phyloP scores from a whole-genome alignment of 2,797 vertebrate species.

The Etheostoma perlongum region DNA sequence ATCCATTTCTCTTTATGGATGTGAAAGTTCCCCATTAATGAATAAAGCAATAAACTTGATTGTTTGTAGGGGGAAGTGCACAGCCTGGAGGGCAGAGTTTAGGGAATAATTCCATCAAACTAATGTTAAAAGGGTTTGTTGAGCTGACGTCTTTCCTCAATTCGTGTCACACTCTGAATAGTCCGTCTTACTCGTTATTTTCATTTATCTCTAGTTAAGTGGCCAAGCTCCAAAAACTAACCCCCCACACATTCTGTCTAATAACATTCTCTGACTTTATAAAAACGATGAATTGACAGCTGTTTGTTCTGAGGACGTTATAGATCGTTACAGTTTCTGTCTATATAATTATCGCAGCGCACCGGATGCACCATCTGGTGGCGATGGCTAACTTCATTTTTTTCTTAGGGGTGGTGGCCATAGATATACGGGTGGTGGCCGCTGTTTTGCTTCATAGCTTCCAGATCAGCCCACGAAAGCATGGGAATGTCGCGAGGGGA shows the following conservation, averaged over 20 bases:
- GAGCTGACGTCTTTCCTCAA: slow-evolving; percentile 41
- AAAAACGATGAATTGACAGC: fast-evolving
- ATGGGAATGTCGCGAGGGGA: slow-evolving; percentile 77
- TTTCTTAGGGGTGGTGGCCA: slow-evolving; percentile 82
- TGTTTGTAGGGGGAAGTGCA: too few relatives aligned
- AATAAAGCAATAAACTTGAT: neutral
- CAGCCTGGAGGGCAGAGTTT: neutral
- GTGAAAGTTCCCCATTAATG: neutral
- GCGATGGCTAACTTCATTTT: slow-evolving; percentile 47
- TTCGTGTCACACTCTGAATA: slow-evolving; percentile 59
- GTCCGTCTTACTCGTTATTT: slow-evolving; percentile 22
- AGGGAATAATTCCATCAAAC: neutral
- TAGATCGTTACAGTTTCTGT: slow-evolving; percentile 2
- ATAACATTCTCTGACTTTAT: fast-evolving
- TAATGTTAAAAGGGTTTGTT: too few relatives aligned
- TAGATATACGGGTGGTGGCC: slow-evolving; percentile 78
- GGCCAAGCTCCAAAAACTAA: fast-evolving
- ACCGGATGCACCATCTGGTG: slow-evolving; percentile 67
- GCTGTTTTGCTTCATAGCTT: slow-evolving; percentile 77
- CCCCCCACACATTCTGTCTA: fast-evolving
- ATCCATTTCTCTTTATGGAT: neutral
- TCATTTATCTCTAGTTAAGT: neutral
- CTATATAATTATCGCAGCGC: neutral
- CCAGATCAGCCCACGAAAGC: slow-evolving; percentile 63
- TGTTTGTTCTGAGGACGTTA: neutral